phyloP scores from a whole-genome alignment of 2,888 invertebrate species.

The Drosophila stalkeri region DNA sequence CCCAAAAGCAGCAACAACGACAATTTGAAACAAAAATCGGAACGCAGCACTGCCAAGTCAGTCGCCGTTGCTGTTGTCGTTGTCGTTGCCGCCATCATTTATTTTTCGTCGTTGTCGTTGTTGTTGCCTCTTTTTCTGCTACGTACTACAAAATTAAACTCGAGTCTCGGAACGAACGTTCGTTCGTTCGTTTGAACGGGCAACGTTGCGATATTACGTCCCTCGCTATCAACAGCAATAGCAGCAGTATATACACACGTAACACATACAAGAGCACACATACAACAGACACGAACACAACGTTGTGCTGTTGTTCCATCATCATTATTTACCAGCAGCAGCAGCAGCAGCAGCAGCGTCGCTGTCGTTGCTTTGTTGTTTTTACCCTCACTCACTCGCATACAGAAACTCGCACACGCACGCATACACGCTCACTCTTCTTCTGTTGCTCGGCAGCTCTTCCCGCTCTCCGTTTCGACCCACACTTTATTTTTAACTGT shows the following conservation, averaged over 20 bases:
- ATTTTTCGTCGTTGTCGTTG: slow-evolving; percentile 63
- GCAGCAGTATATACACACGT: slow-evolving; percentile 55
- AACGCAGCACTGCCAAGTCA: slow-evolving; percentile 79
- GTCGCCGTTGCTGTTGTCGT: slow-evolving; percentile 68
- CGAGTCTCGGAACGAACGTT: slow-evolving; percentile 76
- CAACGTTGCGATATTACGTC: slow-evolving; percentile 79
- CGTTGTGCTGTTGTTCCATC: slow-evolving; percentile 73
- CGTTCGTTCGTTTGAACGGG: slow-evolving; percentile 77
- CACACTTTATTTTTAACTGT: slow-evolving; percentile 83
- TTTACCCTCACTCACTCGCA: slow-evolving; percentile 67
- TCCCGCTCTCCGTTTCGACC: slow-evolving; percentile 53
- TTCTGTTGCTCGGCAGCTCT: slow-evolving; percentile 43
- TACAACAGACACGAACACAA: slow-evolving; percentile 16
- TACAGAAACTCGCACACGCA: slow-evolving; percentile 25
- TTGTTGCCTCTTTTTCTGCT: slow-evolving; percentile 70
- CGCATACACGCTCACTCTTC: slow-evolving; percentile 34
- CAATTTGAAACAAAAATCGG: slow-evolving; percentile 77
- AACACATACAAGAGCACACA: slow-evolving; percentile 30
- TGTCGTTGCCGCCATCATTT: slow-evolving; percentile 74
- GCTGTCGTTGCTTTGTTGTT: slow-evolving; percentile 70
- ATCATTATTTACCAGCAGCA: slow-evolving; percentile 79
- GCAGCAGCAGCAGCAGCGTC: slow-evolving; percentile 31
- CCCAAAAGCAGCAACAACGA: slow-evolving; percentile 59
- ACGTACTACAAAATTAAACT: slow-evolving; percentile 80
- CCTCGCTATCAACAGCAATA: slow-evolving; percentile 70